Base-by-base conservation (phyloP, 2,888 invertebrate species). In the Schizaphis graminum region DNA sequence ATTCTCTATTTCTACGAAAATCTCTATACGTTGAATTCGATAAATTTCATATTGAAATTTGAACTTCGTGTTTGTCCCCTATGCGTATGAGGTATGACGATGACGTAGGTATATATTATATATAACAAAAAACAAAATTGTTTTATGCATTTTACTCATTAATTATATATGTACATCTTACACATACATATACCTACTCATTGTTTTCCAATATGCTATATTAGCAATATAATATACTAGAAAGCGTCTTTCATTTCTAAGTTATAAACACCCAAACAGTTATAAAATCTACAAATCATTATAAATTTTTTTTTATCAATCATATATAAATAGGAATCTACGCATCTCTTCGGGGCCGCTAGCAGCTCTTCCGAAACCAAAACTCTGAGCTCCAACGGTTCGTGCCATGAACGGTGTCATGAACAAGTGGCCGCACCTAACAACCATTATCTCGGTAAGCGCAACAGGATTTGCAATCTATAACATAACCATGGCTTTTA, bases 291-390 rank as follows among this genome's bases (percentile, higher is more conserved):
- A 35, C 35, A 35, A 35, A 77, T 41, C 3, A 21, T 35, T 35
- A 2, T 8, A 35, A 0, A 8, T 77, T 21, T 35, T 35, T 35
- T 77, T 77, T 77, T 41, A 77, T 77, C 35, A 21, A 35, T 21
- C 35, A 77, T 21, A 0, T 21, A 10, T 77, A 28, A 86, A 7
- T 41, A 95, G 95, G 95, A 95, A 90, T 95, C 95, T 24, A 95
- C 94, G 49, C 95, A 95, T 91, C 93, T 95, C 77, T 94, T 95
- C n/a, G 95, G 95, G 24, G 94, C 94, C 86, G 94, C 95, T 77
- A 94, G 95, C 77, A 95, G 95, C 86, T 95, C 95, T 8, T 95
- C 95, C 28, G 95, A 95, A 91, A 94, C 95, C 13, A 95, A 95
- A 94, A 95, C 95, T 11, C 92, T 95, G 26, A 95, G 95, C 57